These are phyloP conservation scores for Borostomias antarcticus DNA, from an alignment of 2,797 vertebrate genomes.

Conservation along the genomic window DNA sequence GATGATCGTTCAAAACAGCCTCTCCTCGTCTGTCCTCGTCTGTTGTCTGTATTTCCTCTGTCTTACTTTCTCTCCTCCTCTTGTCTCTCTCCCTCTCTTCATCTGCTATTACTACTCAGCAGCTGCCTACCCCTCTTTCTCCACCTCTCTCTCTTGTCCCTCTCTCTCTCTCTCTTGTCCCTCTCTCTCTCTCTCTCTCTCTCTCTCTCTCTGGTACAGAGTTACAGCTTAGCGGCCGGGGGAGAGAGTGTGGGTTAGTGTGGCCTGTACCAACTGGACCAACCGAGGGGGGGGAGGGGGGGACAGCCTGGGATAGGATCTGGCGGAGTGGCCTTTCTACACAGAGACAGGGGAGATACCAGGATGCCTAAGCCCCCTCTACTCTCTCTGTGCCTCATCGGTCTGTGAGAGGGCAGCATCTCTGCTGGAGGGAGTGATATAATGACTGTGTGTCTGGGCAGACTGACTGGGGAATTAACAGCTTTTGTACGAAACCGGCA, in stretches of 20 bases:
- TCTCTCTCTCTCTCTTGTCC: background rate
- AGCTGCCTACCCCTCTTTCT: background rate
- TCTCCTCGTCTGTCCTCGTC: background rate
- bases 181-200: constrained; percentile 2
- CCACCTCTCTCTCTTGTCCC: background rate
- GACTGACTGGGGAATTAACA: background rate
- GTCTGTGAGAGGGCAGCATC: background rate
- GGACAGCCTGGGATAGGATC: constrained; percentile 35
- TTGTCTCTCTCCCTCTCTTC: background rate
- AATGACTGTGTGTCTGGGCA: background rate
- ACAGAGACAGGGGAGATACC: constrained; percentile 43
- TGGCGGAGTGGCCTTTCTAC: constrained; percentile 45
- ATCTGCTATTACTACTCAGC: background rate
- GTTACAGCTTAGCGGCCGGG: constrained; percentile 52
- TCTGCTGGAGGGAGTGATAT: background rate
- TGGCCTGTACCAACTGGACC: constrained; percentile 74
- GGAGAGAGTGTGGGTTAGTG: constrained; percentile 57
- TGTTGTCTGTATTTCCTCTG: background rate
- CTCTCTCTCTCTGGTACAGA: constrained; percentile 39
- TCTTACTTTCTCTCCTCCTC: background rate
- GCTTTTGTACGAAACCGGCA: no score
- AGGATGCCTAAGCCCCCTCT: constrained; percentile 18
- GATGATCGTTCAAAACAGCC: constrained; percentile 6
- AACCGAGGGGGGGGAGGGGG: constrained; percentile 42
- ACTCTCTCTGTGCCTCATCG: background rate